Evolutionary conservation across 1,140 invertebrate genomes (phyloP), one percentile per base, ranked within the genome.

Genomic region (Batillaria attramentaria): DNA sequence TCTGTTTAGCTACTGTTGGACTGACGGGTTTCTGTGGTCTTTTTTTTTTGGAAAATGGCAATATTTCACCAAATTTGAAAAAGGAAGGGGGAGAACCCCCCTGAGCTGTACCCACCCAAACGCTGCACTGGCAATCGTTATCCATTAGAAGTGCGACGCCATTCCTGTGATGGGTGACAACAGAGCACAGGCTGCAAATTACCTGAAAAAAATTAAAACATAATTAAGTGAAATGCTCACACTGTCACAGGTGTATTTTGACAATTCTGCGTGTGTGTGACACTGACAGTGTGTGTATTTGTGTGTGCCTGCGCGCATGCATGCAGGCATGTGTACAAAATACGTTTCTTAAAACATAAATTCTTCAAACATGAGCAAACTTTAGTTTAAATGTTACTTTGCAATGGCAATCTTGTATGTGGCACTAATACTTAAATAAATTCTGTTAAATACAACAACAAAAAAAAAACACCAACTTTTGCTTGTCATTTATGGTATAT

Each of bases 41-140:
- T 50, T 50, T 50, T 50, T 50, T 50, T 50, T 13, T 50, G 46
- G 46, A 13, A 24, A 24, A 24, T 13, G 46, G 46, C 46, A 50
- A 50, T 50, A 24, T 50, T 24, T 50, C 13, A 50, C 24, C 46
- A 50, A 13, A 13, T 13, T 50, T 13, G 24, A 13, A 24, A 50
- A 24, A 50, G 13, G 46, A 50, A 50, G 46, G 24, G 46, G 13
- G 13, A 13, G 46, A 50, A 24, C 10, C 46, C 13, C 43, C 24
- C 33, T 20, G 24, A 69, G 31, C 18, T 6, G 66, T 28, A 3
- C 3, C 24, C 39, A 75, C 73, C 73, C 62, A 37, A 37, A 37
- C 54, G 31, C 73, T 75, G 31, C 73, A 75, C n/a, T 57, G 33
- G 57, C 73, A 75, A 39, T 41, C 42, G 54, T 75, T 75, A 28